These are phyloP conservation scores for Sebastes paucispinis DNA, from an alignment of 2,797 vertebrate genomes.

Conservation along the genomic window DNA sequence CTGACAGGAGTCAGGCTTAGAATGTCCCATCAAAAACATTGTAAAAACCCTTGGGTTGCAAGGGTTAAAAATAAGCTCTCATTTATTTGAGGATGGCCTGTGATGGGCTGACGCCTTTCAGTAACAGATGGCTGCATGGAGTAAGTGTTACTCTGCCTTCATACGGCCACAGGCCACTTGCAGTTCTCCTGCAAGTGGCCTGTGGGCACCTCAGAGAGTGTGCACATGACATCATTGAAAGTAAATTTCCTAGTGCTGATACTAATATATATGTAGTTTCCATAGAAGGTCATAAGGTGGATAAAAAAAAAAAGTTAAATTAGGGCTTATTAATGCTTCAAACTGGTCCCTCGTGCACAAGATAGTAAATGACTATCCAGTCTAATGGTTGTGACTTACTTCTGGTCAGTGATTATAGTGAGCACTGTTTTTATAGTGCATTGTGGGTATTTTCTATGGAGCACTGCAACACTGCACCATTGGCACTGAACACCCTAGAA, in stretches of 20 bases:
- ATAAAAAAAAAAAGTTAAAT: background rate
- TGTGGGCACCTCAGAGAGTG: background rate
- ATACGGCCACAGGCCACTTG: background rate
- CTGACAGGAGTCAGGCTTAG: background rate
- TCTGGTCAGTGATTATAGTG: slow-evolving; percentile 45
- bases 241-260: background rate
- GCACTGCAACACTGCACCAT: slow-evolving; percentile 29
- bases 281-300: background rate
- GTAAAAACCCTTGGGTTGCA: background rate
- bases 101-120: background rate
- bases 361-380: background rate
- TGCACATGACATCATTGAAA: background rate
- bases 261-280: background rate
- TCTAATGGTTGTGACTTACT: slow-evolving; percentile 25
- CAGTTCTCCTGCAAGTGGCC: background rate
- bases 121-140: slow-evolving; percentile 5
- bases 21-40: background rate
- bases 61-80: background rate
- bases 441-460: slow-evolving; percentile 29
- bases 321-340: background rate
- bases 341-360: background rate
- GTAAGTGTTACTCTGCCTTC: slow-evolving; percentile 26
- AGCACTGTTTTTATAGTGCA: slow-evolving; percentile 26
- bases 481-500: slow-evolving; percentile 39
- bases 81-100: background rate